Evolutionary conservation across 1,140 invertebrate genomes (phyloP).

Genomic region (Lepidotrigona ventralis): DNA sequence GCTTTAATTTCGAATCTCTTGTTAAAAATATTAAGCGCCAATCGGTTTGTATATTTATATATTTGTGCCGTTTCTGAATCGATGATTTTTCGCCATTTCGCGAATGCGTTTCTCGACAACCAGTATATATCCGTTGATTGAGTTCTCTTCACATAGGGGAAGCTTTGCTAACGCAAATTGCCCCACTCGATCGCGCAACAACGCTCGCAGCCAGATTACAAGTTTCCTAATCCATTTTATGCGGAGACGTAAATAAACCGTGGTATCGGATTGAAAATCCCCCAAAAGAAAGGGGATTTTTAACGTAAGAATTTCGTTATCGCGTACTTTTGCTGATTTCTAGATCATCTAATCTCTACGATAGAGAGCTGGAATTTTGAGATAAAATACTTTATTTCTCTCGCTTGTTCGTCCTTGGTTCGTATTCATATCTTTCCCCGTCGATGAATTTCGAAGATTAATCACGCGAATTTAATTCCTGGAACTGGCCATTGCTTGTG

Average conservation of each 20-base stretch:
- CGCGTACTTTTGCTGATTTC: too few relatives aligned
- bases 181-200: neutral
- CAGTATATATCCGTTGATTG: conserved; percentile 12
- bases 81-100: neutral
- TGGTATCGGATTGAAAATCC: neutral
- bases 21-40: neutral
- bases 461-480: neutral
- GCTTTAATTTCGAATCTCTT: neutral
- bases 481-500: neutral
- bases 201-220: conserved; percentile 10
- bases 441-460: neutral
- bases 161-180: conserved; percentile 25
- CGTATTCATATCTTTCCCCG: neutral
- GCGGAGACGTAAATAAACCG: neutral
- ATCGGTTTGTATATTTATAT: neutral
- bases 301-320: neutral
- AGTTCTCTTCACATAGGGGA: neutral
- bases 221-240: conserved; percentile 1
- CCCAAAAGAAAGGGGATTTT: neutral
- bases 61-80: neutral
- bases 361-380: neutral
- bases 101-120: neutral
- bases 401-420: neutral
- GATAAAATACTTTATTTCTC: neutral
- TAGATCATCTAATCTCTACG: neutral